These are phyloP conservation scores for Dermatemys mawii DNA, from an alignment of 2,113 vertebrate species.

Conservation along the genomic window DNA sequence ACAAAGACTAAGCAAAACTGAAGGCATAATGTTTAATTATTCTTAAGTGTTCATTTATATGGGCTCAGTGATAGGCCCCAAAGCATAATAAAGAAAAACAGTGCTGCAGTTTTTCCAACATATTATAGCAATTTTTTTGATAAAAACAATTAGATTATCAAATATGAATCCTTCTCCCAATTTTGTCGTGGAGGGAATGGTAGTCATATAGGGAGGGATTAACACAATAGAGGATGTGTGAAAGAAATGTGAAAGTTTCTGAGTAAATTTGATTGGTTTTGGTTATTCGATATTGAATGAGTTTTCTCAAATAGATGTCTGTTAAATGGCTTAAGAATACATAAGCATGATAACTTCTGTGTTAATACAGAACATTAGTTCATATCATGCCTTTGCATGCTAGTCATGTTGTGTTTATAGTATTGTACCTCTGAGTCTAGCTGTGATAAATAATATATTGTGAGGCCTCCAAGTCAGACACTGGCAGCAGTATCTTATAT, in stretches of 20 bases:
- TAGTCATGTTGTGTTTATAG: slow-evolving; percentile 50
- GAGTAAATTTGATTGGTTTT: neutral
- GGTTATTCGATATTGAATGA: neutral
- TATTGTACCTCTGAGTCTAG: slow-evolving; percentile 53
- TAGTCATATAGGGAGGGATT: neutral
- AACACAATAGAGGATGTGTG: neutral
- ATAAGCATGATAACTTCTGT: slow-evolving; percentile 20
- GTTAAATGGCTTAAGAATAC: slow-evolving; percentile 18
- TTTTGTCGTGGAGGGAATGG: neutral
- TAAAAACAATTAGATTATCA: neutral
- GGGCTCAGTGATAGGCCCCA: neutral
- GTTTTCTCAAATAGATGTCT: neutral
- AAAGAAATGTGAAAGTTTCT: neutral
- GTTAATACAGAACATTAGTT: slow-evolving; percentile 65
- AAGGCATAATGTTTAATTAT: neutral
- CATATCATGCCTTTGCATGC: slow-evolving; percentile 36
- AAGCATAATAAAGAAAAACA: neutral
- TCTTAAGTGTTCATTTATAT: neutral
- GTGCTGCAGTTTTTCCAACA: neutral
- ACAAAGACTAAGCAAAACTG: neutral
- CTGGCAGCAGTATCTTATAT: slow-evolving; percentile 36
- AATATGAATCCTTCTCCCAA: neutral
- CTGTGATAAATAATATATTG: slow-evolving; percentile 51
- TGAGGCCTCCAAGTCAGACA: slow-evolving; percentile 71
- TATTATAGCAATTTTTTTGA: neutral